Evolutionary conservation across 2,888 invertebrate species (phyloP).

Genomic region (Amphipoea lucens): DNA sequence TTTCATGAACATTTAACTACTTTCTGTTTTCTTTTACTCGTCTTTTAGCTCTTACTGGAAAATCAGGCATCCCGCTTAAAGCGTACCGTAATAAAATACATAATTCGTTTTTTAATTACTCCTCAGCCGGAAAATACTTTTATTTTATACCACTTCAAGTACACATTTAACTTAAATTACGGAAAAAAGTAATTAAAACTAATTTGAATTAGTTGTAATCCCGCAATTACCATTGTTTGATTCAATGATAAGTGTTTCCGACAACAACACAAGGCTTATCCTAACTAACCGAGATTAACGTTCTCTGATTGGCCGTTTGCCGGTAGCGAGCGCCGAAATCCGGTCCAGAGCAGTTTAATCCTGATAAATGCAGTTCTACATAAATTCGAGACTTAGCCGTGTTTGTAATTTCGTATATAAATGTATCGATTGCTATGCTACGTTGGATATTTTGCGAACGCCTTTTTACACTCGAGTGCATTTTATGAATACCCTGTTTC

Average conservation of each 20-base stretch:
- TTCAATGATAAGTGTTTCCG: constrained; percentile 51
- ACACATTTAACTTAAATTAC: not conserved
- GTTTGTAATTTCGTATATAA: constrained; percentile 44
- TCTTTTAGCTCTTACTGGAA: constrained; percentile 21
- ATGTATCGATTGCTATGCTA: constrained; percentile 19
- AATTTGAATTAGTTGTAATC: constrained; percentile 28
- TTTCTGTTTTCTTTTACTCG: not conserved
- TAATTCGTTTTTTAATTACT: constrained; percentile 39
- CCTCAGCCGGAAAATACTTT: constrained; percentile 17
- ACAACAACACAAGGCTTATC: constrained; percentile 64
- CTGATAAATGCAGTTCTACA: constrained; percentile 76
- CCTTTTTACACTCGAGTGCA: not conserved
- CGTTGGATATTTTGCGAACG: constrained; percentile 7
- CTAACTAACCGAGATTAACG: constrained; percentile 70
- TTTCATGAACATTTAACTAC: constrained; percentile 24
- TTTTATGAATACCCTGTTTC: constrained; percentile 20
- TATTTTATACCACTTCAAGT: constrained; percentile 14
- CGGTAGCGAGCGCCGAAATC: constrained; percentile 71
- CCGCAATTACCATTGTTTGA: constrained; percentile 39
- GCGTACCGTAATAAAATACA: constrained; percentile 37
- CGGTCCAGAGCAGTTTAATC: constrained; percentile 72
- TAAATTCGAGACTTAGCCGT: constrained; percentile 68
- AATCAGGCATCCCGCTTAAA: constrained; percentile 14
- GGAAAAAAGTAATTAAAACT: not conserved
- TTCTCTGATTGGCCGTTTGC: constrained; percentile 72